Base-by-base conservation (phyloP, 2,797 vertebrate species). In the Sylvilagus floridanus region DNA sequence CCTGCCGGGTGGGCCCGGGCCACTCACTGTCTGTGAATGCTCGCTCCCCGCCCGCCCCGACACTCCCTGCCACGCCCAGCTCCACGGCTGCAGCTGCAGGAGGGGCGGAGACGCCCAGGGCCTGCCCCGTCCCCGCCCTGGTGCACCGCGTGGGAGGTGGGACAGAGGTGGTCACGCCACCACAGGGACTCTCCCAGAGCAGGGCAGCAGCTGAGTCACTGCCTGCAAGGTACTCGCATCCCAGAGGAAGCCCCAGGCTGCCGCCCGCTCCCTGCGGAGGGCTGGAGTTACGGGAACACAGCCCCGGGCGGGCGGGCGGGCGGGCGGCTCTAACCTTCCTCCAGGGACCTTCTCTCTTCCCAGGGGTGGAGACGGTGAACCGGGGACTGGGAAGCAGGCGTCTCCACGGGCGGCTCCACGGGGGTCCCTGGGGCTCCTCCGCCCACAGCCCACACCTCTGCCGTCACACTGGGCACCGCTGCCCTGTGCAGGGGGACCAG, bases 391-490 rank as follows among this genome's bases (percentile, higher is more conserved):
- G 13, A 0, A 2, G 6, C 35, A 26, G 66, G 90, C 0, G 1
- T 32, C 47, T 4, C 2, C 79, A 52, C 16, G 7, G 73, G 47
- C 1, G 1, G 66, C 26, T 42, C 24, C 32, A 2, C 1, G 2
- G 0, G 0, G 9, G 32, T 7, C 26, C 66, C 13, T 0, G 0
- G 0, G 3, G 21, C 32, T 71, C 9, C 11, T 12, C 30, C 1
- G 9, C 50, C 47, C n/a, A 24, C 30, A 30, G 10, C 26, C n/a
- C 50, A n/a, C 30, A 30, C 5, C 65, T 66, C 19, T 19, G 22
- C 22, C 54, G 6, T 19, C 13, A 57, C 54, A 57, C 54, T 17
- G 17, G 13, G 14, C 17, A 42, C 19, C 54, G 2, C 54, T 57
- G 54, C 3, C 54, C 54, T 57, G 54, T 16, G 13, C 54, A 57